Percentiles rank a stretch among this genome's conserved stretches.
Evolutionary conservation across 2,113 vertebrate species (phyloP).

Genomic region (Oxyura jamaicensis): DNA sequence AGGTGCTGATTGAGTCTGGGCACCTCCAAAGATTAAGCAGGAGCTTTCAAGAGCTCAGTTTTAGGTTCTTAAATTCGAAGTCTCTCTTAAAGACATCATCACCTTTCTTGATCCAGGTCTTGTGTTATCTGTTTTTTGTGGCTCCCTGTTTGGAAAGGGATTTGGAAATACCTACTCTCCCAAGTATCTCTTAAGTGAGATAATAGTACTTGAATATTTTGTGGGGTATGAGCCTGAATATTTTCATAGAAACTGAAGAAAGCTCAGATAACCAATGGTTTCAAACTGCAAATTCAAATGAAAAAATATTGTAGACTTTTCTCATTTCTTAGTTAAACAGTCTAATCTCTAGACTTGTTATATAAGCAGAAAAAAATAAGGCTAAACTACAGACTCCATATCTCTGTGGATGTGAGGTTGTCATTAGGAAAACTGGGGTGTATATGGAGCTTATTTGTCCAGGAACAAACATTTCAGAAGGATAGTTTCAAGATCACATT

Average conservation of each 20-base stretch:
- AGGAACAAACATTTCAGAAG: background rate
- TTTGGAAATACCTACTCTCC: background rate
- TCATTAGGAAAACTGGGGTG: background rate
- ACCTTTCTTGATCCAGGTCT: background rate
- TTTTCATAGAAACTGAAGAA: background rate
- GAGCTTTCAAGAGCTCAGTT: slow-evolving; percentile 29
- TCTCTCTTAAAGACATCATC: slow-evolving; percentile 35
- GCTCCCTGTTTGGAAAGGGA: background rate
- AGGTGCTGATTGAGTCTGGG: slow-evolving; percentile 42
- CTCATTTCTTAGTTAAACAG: background rate
- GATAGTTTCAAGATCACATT: slow-evolving; percentile 4
- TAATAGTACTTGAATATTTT: slow-evolving; percentile 19
- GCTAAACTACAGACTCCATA: background rate
- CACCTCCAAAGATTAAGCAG: slow-evolving; percentile 46
- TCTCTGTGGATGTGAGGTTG: background rate
- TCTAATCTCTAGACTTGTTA: background rate
- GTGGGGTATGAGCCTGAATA: background rate
- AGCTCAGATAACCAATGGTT: background rate
- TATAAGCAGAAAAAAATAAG: background rate
- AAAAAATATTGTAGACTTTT: background rate
- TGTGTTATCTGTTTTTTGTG: background rate
- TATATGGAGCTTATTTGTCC: background rate
- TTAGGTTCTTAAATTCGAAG: slow-evolving; percentile 37
- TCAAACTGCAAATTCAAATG: background rate
- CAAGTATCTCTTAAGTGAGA: slow-evolving; percentile 6